Conservation (phyloP, 2,113 vertebrate genomes). For the Arenaria interpres region DNA sequence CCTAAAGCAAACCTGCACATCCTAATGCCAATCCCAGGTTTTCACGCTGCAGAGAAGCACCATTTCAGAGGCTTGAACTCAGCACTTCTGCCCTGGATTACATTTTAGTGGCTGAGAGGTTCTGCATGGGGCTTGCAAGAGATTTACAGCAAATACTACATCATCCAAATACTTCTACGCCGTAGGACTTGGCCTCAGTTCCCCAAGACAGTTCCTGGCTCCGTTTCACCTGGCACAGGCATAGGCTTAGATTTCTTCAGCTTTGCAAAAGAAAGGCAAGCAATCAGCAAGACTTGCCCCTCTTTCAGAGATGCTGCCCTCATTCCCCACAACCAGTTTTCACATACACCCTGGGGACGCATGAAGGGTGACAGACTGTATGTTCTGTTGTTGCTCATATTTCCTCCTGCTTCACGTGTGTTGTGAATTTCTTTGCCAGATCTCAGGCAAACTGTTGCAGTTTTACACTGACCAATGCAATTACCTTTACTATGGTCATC, state of each 20-base stretch:
- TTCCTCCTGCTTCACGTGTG: background rate
- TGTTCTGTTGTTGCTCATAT: background rate
- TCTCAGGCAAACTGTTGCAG: background rate
- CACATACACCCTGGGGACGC: background rate
- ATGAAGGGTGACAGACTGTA: background rate
- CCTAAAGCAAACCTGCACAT: background rate
- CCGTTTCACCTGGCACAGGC: background rate
- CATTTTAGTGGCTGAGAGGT: background rate
- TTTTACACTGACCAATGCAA: background rate
- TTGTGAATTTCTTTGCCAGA: background rate
- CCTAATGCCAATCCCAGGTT: background rate
- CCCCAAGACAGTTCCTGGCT: background rate
- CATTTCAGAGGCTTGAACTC: background rate
- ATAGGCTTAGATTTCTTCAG: background rate
- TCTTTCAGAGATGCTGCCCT: background rate
- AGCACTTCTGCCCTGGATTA: background rate
- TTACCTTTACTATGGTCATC: background rate
- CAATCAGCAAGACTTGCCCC: background rate
- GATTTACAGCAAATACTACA: background rate
- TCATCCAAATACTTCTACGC: background rate
- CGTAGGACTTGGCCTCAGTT: background rate
- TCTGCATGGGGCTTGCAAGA: background rate
- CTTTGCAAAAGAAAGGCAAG: background rate
- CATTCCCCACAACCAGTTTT: background rate
- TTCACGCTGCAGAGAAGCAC: background rate